Conservation (phyloP, 1,140 invertebrate species). For the Trigoniulus corallinus region DNA sequence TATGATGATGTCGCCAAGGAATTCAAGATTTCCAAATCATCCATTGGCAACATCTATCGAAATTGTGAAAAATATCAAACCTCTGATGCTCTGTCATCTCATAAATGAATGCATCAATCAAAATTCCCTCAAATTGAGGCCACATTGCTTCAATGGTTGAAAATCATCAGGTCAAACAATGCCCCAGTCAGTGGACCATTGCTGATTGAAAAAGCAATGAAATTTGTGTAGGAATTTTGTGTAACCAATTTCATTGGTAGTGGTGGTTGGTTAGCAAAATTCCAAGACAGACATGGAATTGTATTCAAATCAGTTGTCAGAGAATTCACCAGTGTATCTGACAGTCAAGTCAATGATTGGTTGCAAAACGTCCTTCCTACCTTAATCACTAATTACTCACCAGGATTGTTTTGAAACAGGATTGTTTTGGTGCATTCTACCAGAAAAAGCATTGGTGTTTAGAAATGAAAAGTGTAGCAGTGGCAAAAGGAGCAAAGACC, state of each 20-base stretch:
- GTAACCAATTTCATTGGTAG: constrained; percentile 16
- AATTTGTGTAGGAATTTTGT: constrained; percentile 13
- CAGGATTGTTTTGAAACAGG: constrained; percentile 29
- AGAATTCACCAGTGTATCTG: constrained; percentile 11
- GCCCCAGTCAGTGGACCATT: no score
- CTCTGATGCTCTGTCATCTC: no score
- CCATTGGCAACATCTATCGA: no score
- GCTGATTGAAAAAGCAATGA: constrained; percentile 15
- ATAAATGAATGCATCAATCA: no score
- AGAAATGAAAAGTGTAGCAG: constrained; percentile 24
- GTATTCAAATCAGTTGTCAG: constrained; percentile 9
- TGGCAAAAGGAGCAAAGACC: constrained; percentile 28
- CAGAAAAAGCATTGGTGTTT: constrained; percentile 24
- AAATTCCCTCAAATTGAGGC: no score
- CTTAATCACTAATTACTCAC: constrained; percentile 29
- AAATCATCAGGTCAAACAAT: no score
- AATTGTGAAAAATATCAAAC: no score
- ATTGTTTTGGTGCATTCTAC: constrained; percentile 27
- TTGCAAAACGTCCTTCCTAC: constrained; percentile 8
- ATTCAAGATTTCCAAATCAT: no score
- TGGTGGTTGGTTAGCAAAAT: constrained; percentile 19
- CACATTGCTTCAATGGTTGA: no score
- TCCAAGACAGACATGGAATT: constrained; percentile 12
- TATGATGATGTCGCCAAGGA: no score
- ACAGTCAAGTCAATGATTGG: neutral